Evolutionary conservation across 37 sponge, comb jelly and placozoan genomes (phyloP).

Genomic region (Sycon ciliatum): DNA sequence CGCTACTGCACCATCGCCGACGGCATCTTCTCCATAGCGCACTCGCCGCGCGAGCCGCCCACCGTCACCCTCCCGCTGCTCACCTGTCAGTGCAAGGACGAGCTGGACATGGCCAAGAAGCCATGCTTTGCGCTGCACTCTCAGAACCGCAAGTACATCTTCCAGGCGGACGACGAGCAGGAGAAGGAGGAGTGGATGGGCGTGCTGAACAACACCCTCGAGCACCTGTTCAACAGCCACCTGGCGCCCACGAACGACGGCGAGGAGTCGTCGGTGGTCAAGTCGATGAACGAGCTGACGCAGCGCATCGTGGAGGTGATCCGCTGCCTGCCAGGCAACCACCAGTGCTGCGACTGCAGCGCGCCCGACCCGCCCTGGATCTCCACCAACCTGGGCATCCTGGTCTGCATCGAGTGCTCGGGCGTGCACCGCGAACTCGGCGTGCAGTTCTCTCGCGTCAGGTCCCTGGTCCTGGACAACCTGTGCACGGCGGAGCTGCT

Average conservation of each 20-base stretch:
- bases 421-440: conserved; percentile 85
- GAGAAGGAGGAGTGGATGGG: too few relatives aligned
- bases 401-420: conserved; percentile 94
- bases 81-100: too few relatives aligned
- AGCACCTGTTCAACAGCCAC: too few relatives aligned
- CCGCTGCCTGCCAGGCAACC: conserved; percentile 42
- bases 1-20: conserved; percentile 16
- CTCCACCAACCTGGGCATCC: conserved; percentile 85
- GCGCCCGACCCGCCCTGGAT: conserved; percentile 89
- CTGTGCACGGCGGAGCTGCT: conserved; percentile 75
- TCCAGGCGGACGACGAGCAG: too few relatives aligned
- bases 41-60: neutral
- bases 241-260: too few relatives aligned
- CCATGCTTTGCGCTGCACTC: too few relatives aligned
- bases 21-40: neutral
- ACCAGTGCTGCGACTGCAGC: conserved; percentile 65
- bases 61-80: too few relatives aligned
- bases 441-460: conserved; percentile 87
- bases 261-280: too few relatives aligned
- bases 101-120: too few relatives aligned
- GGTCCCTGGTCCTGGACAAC: conserved; percentile 79
- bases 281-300: conserved; percentile 19
- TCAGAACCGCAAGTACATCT: too few relatives aligned
- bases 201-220: too few relatives aligned
- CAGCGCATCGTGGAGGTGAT: conserved; percentile 25